phyloP scores from a whole-genome alignment of 2,888 invertebrate genomes.

The Rhorus exstirpatorius region DNA sequence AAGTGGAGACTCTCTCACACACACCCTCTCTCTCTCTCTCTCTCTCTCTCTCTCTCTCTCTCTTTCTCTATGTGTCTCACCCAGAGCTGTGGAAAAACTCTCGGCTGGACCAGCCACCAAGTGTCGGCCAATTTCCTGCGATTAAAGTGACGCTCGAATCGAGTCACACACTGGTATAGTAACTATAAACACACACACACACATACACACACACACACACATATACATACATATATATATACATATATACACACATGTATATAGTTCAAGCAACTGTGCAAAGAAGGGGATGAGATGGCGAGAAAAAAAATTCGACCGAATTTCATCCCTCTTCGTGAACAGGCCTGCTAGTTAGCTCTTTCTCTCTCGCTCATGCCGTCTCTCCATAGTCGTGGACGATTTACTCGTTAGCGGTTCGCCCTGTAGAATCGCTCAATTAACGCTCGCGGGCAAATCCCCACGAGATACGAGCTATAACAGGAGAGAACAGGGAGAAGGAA shows the following conservation, averaged over 20 bases:
- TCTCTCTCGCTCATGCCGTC: slow-evolving; percentile 21
- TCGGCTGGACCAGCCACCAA: slow-evolving; percentile 51
- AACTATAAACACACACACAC: too few relatives aligned
- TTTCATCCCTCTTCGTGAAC: slow-evolving; percentile 57
- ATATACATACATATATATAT: neutral
- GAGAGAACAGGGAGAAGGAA: slow-evolving; percentile 2
- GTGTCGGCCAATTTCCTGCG: slow-evolving; percentile 80
- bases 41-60: slow-evolving; percentile 1
- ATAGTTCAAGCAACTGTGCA: slow-evolving; percentile 24
- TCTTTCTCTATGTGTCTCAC: slow-evolving; percentile 6
- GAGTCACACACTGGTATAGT: slow-evolving; percentile 24
- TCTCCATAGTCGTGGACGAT: slow-evolving; percentile 79
- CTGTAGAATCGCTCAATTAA: slow-evolving; percentile 83
- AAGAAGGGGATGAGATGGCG: slow-evolving; percentile 58
- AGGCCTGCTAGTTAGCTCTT: neutral
- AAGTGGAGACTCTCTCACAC: slow-evolving; percentile 11
- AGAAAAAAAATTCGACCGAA: slow-evolving; percentile 50
- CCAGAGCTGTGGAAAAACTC: slow-evolving; percentile 61
- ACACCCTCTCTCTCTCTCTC: neutral
- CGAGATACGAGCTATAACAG: slow-evolving; percentile 43
- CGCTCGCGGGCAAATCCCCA: slow-evolving; percentile 64
- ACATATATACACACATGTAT: neutral
- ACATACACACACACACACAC: neutral
- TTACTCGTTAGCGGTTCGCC: slow-evolving; percentile 83
- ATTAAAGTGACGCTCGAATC: slow-evolving; percentile 74